phyloP scores from a whole-genome alignment of 1,140 invertebrate species.

The Drusus annulatus region DNA sequence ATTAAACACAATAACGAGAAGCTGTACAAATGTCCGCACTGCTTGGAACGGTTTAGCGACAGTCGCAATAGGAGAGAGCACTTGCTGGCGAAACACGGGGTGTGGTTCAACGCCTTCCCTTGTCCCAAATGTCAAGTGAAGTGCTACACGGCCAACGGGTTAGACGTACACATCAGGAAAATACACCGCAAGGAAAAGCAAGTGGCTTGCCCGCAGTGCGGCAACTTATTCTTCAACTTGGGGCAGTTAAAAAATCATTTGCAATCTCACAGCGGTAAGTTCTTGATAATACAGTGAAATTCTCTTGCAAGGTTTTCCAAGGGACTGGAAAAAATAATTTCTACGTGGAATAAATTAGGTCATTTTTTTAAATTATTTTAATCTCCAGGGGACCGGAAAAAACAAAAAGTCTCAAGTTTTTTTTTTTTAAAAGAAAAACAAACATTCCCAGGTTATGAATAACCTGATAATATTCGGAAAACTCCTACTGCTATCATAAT shows the following conservation, averaged over 20 bases:
- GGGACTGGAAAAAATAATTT: too few relatives aligned
- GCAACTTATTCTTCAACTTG: background rate
- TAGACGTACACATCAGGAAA: background rate
- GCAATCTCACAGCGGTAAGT: background rate
- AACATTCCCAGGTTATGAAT: too few relatives aligned
- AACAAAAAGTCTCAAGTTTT: too few relatives aligned
- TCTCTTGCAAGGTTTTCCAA: too few relatives aligned
- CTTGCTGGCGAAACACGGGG: background rate
- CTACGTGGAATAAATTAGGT: too few relatives aligned
- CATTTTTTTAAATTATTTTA: too few relatives aligned
- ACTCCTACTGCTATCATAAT: too few relatives aligned
- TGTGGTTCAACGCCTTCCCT: background rate
- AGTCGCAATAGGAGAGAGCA: background rate
- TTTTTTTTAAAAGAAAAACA: too few relatives aligned
- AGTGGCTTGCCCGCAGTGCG: background rate
- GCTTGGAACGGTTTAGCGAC: conserved; percentile 2
- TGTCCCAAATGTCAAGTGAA: background rate
- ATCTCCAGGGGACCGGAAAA: too few relatives aligned
- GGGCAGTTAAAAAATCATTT: background rate
- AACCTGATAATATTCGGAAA: too few relatives aligned
- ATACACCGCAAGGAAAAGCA: conserved; percentile 16
- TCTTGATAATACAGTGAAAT: background rate
- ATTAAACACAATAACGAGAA: background rate
- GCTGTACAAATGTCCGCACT: background rate
- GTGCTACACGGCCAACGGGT: conserved; percentile 8